phyloP scores from a whole-genome alignment of 2,797 vertebrate species.

The Selene dorsalis region DNA sequence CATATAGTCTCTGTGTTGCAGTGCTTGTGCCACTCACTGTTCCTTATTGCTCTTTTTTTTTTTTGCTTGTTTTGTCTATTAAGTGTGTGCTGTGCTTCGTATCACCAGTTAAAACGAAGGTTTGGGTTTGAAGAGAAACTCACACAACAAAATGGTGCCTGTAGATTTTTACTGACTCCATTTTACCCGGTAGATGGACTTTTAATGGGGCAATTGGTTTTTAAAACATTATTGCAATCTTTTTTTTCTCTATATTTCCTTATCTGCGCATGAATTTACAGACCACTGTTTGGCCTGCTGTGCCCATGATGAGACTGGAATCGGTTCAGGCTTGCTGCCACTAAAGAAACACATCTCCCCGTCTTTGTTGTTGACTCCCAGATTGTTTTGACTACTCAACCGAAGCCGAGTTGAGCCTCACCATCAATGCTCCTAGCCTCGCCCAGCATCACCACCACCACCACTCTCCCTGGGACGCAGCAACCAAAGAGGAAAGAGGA shows the following conservation, averaged over 20 bases:
- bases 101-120: conserved; percentile 22
- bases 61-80: conserved; percentile 58
- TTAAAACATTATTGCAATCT: not conserved
- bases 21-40: conserved; percentile 70
- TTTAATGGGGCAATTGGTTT: conserved; percentile 11
- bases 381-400: conserved; percentile 99
- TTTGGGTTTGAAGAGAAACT: conserved; percentile 33
- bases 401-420: conserved; percentile 93
- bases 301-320: conserved; percentile 54
- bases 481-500: conserved; percentile 91
- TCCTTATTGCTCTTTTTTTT: conserved; percentile 40
- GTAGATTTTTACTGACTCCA: conserved; percentile 34
- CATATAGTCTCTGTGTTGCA: conserved; percentile 60
- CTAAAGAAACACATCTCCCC: conserved; percentile 89
- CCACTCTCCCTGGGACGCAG: conserved; percentile 89
- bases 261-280: conserved; percentile 24
- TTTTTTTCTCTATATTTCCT: conserved; percentile 21
- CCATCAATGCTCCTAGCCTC: conserved; percentile 91
- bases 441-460: conserved; percentile 80
- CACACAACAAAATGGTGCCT: conserved; percentile 64
- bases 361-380: conserved; percentile 98
- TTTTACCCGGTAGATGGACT: conserved; percentile 15
- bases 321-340: conserved; percentile 51
- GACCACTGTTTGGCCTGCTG: conserved; percentile 36
- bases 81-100: conserved; percentile 53